Evolutionary conservation across 2,797 vertebrate species (phyloP), one percentile per base, ranked within the genome.

Genomic region (Megaceryle alcyon): DNA sequence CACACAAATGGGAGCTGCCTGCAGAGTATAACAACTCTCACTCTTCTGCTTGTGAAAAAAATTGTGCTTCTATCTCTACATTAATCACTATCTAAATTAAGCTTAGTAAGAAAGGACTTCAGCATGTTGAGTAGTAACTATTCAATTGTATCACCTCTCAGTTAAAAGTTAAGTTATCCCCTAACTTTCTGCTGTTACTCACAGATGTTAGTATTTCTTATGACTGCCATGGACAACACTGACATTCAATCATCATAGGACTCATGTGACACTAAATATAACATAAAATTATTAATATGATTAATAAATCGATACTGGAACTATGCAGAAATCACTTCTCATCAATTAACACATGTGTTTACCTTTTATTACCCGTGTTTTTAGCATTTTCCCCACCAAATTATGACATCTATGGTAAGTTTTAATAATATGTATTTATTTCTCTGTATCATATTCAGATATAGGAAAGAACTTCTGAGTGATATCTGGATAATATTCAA

Each of bases 51-150:
- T 28, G 54, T 43, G 19, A n/a, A 73, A 77, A 82, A 53, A 14
- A 28, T 19, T 14, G 9, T 41, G 57, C 10, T 0, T 0, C 11
- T 65, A 3, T 41, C 31, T 82, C 60, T 51, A 8, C 4, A 2
- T 39, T 25, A 49, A 23, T 70, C 6, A 21, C 19, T 85, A 28
- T 22, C 21, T 43, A 29, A 33, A 46, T 23, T 17, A 29, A 8
- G 0, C 54, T 60, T 28, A 53, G 65, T 80, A 72, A 94, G 82
- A 72, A 93, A 21, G 92, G n/a, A 86, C 20, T 53, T 92, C 95
- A 72, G 18, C 16, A 11, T 19, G 9, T 33, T 28, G 43, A 21
- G 11, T 44, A 48, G 29, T 29, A 77, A 68, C 28, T 77, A 43
- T 37, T 86, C 5, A 15, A 22, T 49, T 7, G 12, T 20, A 23